Base-by-base conservation (phyloP, 2,888 invertebrate species). In the Lepas anatifera region DNA sequence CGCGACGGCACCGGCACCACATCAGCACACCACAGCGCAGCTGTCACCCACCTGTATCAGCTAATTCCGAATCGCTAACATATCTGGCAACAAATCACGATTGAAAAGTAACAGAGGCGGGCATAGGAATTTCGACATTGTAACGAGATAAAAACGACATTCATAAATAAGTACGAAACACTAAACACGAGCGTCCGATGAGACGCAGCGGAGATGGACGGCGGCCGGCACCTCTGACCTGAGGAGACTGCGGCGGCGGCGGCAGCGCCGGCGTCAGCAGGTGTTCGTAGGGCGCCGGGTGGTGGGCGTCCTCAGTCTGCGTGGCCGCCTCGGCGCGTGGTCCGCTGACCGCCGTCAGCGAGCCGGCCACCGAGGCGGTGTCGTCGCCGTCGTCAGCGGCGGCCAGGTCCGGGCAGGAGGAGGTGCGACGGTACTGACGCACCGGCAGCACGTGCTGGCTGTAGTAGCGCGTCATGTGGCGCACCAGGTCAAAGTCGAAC, bases 391-490 rank as follows among this genome's bases (percentile, higher is more conserved):
- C 50, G 11, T 18, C 7, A 18, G n/a, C 22, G 7, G 35, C 58
- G 25, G 58, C 58, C 35, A 58, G 11, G 58, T 32, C 58, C 22
- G 58, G 58, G 10, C 58, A 58, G 32, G 58, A 58, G 35, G 32
- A 35, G 58, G 58, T 58, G 58, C 58, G 58, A 32, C 58, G 58
- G 58, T 58, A 32, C 35, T 58, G 58, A 22, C 58, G 58, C 6
- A 32, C 35, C 3, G 58, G 58, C 58, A 58, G 58, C 58, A 58
- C 58, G 58, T 58, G 58, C 32, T 22, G 58, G 58, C 58, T 58
- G 58, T 58, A 58, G 22, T 58, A 58, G 35, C 58, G 58, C 32
- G 58, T 58, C 58, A 58, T 58, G 58, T 58, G 58, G 22, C 58
- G 58, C 58, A 58, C 58, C 35, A 58, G 58, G 58, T 58, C 58